Evolutionary conservation across 2,888 invertebrate species (phyloP).

Genomic region (Orthosia gracilis): DNA sequence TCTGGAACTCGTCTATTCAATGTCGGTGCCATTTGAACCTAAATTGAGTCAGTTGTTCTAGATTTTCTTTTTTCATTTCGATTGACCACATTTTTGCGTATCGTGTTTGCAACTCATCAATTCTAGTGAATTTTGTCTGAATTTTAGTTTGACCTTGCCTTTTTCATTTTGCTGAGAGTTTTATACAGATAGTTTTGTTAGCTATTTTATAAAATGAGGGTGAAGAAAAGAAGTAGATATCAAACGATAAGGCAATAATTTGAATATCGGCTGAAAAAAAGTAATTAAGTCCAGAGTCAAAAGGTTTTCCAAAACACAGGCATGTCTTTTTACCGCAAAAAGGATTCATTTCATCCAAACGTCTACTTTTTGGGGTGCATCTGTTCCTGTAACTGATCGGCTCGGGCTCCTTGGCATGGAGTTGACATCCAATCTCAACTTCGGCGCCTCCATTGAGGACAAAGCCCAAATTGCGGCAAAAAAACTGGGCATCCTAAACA

Average conservation of each 20-base stretch:
- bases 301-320: too few relatives aligned
- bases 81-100: slow-evolving; percentile 46
- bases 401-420: too few relatives aligned
- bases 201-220: not conserved
- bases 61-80: slow-evolving; percentile 35
- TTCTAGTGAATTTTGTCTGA: slow-evolving; percentile 11
- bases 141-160: slow-evolving; percentile 5
- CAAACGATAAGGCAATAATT: too few relatives aligned
- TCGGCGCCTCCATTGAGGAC: too few relatives aligned
- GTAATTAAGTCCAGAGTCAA: too few relatives aligned
- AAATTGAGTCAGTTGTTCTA: slow-evolving; percentile 37
- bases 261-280: not conserved
- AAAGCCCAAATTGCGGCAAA: too few relatives aligned
- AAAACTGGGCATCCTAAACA: too few relatives aligned
- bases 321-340: too few relatives aligned
- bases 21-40: slow-evolving; percentile 22
- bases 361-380: too few relatives aligned
- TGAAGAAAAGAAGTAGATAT: not conserved
- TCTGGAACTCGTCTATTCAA: slow-evolving; percentile 42
- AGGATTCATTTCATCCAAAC: too few relatives aligned
- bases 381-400: too few relatives aligned
- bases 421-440: too few relatives aligned
- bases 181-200: not conserved
- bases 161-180: slow-evolving; percentile 9
- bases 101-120: slow-evolving; percentile 47